phyloP scores from a whole-genome alignment of 2,888 invertebrate species.

The Belgica antarctica region DNA sequence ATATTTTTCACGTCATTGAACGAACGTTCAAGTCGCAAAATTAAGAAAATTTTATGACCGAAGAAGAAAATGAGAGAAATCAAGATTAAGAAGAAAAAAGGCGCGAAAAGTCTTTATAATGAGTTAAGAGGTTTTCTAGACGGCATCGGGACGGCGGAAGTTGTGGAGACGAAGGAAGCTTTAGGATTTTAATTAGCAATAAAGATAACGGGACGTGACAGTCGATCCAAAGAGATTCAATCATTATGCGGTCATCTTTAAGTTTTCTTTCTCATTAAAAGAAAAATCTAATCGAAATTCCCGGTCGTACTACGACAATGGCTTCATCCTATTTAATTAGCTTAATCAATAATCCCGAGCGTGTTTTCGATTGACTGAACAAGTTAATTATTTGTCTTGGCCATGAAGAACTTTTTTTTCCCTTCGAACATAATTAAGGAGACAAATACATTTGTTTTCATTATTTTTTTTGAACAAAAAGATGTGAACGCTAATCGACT shows the following conservation, averaged over 20 bases:
- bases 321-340: conserved; percentile 39
- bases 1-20: conserved; percentile 17
- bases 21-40: not conserved
- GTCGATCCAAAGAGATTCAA: not conserved
- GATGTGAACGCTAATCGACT: not conserved
- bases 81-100: not conserved
- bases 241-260: conserved; percentile 2
- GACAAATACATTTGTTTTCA: conserved; percentile 13
- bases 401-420: not conserved
- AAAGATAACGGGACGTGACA: not conserved
- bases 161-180: not conserved
- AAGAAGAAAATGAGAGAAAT: not conserved
- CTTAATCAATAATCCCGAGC: conserved; percentile 34
- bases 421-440: not conserved
- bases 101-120: not conserved
- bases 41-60: conserved; percentile 17
- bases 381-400: conserved; percentile 33
- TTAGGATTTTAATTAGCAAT: not conserved
- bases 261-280: conserved; percentile 5
- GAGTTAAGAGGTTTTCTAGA: not conserved
- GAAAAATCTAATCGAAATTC: too few species aligned
- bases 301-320: too few species aligned
- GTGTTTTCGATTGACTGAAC: conserved; percentile 27
- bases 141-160: too few species aligned
- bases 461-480: too few species aligned